These are phyloP conservation scores for Mesoclemmys tuberculata DNA, from an alignment of 2,113 vertebrate species.

Conservation along the genomic window DNA sequence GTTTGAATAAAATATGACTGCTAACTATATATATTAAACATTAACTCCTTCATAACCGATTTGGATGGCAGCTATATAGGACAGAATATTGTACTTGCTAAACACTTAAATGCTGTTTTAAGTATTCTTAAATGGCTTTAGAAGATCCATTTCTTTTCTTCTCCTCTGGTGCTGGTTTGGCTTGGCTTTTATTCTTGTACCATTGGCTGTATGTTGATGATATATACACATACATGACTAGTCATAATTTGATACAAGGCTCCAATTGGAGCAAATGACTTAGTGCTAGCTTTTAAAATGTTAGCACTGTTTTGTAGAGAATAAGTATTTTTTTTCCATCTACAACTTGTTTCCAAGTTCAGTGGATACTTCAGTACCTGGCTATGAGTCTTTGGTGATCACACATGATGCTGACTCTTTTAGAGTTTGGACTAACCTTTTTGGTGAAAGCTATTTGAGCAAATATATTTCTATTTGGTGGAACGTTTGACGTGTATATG, in stretches of 20 bases:
- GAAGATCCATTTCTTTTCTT: background rate
- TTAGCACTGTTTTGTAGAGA: background rate
- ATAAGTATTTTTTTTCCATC: background rate
- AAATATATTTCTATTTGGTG: background rate
- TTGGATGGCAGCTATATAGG: accelerated
- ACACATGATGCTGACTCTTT: background rate
- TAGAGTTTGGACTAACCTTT: background rate
- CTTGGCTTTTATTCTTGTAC: background rate
- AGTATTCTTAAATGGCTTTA: accelerated
- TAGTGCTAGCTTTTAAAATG: background rate
- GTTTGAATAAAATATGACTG: background rate
- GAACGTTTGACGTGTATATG: background rate
- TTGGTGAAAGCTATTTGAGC: background rate
- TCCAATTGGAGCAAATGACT: background rate
- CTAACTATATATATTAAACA: background rate
- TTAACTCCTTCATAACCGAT: accelerated
- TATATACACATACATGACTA: background rate
- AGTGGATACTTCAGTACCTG: background rate
- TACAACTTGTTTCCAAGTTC: background rate
- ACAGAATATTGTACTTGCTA: background rate
- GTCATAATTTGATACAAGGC: background rate
- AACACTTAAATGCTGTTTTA: background rate
- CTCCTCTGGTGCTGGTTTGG: accelerated
- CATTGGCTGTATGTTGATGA: background rate
- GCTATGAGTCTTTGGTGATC: background rate